These are phyloP conservation scores for Acronicta leporina DNA, from an alignment of 2,888 invertebrate genomes.

Conservation along the genomic window DNA sequence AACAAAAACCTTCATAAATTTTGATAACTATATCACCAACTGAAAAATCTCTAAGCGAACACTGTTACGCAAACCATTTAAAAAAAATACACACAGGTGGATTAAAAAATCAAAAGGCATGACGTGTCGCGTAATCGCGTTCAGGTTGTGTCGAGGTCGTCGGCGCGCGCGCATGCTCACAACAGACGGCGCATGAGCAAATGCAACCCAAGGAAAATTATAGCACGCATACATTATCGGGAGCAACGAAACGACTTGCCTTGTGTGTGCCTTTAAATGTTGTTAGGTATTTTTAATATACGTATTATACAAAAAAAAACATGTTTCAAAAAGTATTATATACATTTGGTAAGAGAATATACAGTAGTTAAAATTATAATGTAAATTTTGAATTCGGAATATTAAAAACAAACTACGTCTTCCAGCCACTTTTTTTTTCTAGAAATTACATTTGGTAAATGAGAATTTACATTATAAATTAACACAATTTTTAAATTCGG, in stretches of 20 bases:
- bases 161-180: conserved; percentile 18
- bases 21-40: conserved; percentile 19
- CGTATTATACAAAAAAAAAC: too few relatives aligned
- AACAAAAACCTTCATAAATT: conserved; percentile 31
- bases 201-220: conserved; percentile 30
- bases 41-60: conserved; percentile 7
- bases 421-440: too few relatives aligned
- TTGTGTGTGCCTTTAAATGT: too few relatives aligned
- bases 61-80: conserved; percentile 34
- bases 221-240: conserved; percentile 15
- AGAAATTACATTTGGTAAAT: too few relatives aligned
- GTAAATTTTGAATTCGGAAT: too few relatives aligned
- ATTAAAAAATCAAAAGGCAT: conserved; percentile 12
- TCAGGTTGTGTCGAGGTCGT: conserved; percentile 32
- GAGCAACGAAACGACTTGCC: conserved; percentile 1
- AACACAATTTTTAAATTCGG: too few relatives aligned
- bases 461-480: too few relatives aligned
- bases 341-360: too few relatives aligned
- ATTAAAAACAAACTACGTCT: too few relatives aligned
- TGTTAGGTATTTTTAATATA: too few relatives aligned
- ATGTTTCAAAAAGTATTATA: too few relatives aligned
- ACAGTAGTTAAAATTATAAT: too few relatives aligned
- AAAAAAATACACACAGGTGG: conserved; percentile 10
- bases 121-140: conserved; percentile 36
- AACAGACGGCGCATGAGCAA: conserved; percentile 18